phyloP scores from a whole-genome alignment of 1,140 invertebrate species.

The Penaeus chinensis region DNA sequence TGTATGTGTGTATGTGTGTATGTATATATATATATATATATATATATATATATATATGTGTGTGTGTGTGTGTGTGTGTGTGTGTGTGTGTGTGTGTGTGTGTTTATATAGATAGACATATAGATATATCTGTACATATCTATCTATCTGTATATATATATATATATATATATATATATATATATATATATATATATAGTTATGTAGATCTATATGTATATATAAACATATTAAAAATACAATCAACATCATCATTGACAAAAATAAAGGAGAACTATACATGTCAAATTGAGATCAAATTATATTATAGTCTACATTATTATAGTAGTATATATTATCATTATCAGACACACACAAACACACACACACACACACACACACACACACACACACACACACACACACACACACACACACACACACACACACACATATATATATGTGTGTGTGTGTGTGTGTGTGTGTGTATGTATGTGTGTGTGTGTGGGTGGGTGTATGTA shows the following conservation, averaged over 20 bases:
- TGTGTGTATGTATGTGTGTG: not conserved
- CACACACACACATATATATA: not conserved
- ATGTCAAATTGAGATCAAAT: no score
- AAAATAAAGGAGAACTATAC: no score
- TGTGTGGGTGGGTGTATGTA: not conserved
- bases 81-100: not conserved
- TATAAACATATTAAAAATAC: no score
- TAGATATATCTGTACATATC: not conserved
- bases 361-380: not conserved
- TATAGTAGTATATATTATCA: no score
- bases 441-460: not conserved
- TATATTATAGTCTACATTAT: no score
- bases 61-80: not conserved
- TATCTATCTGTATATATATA: not conserved
- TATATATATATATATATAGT: no score
- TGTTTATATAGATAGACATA: not conserved
- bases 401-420: not conserved
- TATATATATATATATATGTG: conserved; percentile 16
- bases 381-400: not conserved
- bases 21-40: conserved; percentile 4
- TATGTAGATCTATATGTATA: no score
- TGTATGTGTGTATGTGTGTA: not conserved
- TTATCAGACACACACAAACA: no score
- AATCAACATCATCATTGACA: no score
- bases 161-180: not conserved